A percentile compares a stretch with the other conserved stretches of the same genome.
These are phyloP conservation scores for Barnardius zonarius DNA, from an alignment of 2,113 vertebrate species.

Conservation along the genomic window DNA sequence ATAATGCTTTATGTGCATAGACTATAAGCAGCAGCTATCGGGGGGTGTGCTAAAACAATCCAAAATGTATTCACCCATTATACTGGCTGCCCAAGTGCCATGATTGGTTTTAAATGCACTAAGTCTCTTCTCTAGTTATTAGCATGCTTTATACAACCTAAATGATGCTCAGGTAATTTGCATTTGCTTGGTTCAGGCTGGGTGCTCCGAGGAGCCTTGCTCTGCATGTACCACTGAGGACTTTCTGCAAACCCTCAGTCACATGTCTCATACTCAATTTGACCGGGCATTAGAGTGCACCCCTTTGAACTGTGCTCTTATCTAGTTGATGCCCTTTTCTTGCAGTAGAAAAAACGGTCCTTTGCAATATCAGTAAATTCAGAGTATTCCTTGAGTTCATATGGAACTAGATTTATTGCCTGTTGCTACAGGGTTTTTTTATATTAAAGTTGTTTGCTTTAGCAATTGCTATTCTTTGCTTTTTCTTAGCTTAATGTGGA, in stretches of 20 bases:
- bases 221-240: not conserved
- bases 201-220: not conserved
- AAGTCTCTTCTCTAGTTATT: not conserved
- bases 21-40: not conserved
- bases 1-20: not conserved
- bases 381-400: not conserved
- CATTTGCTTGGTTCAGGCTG: not conserved
- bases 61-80: not conserved
- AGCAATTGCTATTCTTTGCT: not conserved
- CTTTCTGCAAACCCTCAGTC: not conserved
- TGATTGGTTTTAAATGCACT: not conserved
- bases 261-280: accelerated
- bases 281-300: not conserved
- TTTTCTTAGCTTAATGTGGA: not conserved
- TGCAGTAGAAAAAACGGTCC: not conserved
- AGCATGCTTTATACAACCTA: not conserved
- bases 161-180: not conserved
- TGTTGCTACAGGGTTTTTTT: not conserved
- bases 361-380: not conserved
- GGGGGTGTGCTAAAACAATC: not conserved
- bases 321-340: not conserved
- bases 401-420: not conserved
- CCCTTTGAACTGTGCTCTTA: not conserved
- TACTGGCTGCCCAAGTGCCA: not conserved
- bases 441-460: not conserved